These are phyloP conservation scores for Copidosoma floridanum DNA, from an alignment of 1,140 invertebrate species.

Conservation along the genomic window DNA sequence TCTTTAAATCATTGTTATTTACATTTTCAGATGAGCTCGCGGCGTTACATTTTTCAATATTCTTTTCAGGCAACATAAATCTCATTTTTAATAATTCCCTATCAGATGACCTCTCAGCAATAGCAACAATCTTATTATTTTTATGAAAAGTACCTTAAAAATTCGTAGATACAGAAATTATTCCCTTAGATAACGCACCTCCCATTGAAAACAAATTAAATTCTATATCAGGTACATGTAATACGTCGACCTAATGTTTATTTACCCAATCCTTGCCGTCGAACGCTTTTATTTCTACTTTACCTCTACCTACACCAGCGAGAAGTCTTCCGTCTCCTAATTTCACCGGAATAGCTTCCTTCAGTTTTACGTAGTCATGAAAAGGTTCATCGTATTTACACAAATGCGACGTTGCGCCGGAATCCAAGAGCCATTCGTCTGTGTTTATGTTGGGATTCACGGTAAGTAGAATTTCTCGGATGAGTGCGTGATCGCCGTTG, in stretches of 20 bases:
- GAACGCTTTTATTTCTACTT: conserved; percentile 37
- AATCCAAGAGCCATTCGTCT: conserved; percentile 24
- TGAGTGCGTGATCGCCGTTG: conserved; percentile 3
- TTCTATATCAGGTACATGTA: conserved; percentile 47
- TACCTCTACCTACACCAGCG: conserved; percentile 30
- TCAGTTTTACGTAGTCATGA: conserved; percentile 1
- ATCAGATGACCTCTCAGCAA: conserved; percentile 23
- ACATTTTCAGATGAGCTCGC: neutral
- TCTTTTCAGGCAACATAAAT: conserved; percentile 15
- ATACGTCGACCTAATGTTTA: conserved; percentile 41
- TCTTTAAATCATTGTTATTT: neutral
- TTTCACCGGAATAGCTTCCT: conserved; percentile 8
- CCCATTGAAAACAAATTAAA: conserved; percentile 50
- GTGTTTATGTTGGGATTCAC: neutral
- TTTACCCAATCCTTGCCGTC: conserved; percentile 28
- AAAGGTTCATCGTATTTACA: conserved; percentile 22
- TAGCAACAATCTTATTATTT: conserved; percentile 20
- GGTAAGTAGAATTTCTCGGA: conserved; percentile 3
- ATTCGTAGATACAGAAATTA: conserved; percentile 30
- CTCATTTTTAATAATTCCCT: conserved; percentile 28
- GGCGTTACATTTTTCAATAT: neutral
- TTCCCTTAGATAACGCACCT: conserved; percentile 37
- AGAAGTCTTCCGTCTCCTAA: conserved; percentile 30
- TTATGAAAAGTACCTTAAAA: conserved; percentile 4
- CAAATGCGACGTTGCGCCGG: conserved; percentile 33